Evolutionary conservation across 2,113 vertebrate genomes (phyloP), one percentile per base, ranked within the genome.

Genomic region (Dromiciops gliroides): DNA sequence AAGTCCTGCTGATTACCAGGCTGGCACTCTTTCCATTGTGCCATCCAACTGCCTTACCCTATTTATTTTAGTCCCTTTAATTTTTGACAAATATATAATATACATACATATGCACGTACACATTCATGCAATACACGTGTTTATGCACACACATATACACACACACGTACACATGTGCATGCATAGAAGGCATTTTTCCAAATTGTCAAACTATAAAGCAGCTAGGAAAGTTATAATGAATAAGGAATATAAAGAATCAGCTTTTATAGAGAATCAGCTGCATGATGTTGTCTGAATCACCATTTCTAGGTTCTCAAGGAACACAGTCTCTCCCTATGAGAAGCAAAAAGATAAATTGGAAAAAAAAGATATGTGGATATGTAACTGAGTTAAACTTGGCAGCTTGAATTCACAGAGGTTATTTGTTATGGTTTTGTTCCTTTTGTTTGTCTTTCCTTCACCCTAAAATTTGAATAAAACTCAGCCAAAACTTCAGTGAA

Each of bases 171-270:
- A 51, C 12, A 25, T 53, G 52, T 52, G 10, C 4, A 52, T 52
- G 51, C 8, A 50, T 44, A 93, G 67, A 96, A 96, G 48, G 90
- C 2, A 48, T 94, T 91, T 95, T 51, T 93, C 26, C 24, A 89
- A 89, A 44, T 92, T 96, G 75, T 90, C 94, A 92, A 94, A n/a
- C 60, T 93, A 90, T 50, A 50, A 95, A 89, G 6, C 16, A 91
- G 90, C 89, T 96, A 56, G 89, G n/a, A 93, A 93, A 96, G 50
- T 1, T 28, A 94, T 51, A 48, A 95, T 75, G 50, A 91, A 52
- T 89, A 94, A 95, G 47, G 52, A 95, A 90, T 10, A 90, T 90
- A 75, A 37, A 26, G 47, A 67, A 93, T 31, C 24, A 50, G 3
- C 23, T 94, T 95, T 90, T 25, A 53, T 28, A 60, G 48, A 92